Evolutionary conservation across 92 coral and sea anemone genomes (phyloP).

Genomic region (Palythoa heliodiscus): DNA sequence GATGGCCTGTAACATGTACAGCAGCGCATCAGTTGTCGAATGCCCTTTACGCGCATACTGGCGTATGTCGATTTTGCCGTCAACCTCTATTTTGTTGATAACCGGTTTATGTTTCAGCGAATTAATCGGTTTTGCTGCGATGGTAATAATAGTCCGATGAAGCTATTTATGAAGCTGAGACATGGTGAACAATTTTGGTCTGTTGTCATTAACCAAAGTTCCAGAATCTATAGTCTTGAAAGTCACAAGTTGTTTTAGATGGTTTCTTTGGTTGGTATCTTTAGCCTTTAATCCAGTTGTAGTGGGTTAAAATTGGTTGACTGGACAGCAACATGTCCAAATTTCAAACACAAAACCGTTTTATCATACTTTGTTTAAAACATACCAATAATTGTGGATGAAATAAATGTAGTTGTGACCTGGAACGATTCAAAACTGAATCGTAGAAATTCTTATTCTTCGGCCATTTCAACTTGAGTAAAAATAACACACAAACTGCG

Average conservation of each 20-base stretch:
- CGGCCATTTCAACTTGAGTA: too few species aligned
- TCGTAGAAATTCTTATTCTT: too few species aligned
- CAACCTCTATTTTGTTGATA: conserved; percentile 34
- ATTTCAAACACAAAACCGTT: too few species aligned
- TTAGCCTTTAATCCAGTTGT: conserved; percentile 42
- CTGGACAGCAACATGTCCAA: conserved; percentile 22
- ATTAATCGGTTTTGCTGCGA: conserved; percentile 49
- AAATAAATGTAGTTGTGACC: too few species aligned
- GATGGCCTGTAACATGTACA: conserved; percentile 46
- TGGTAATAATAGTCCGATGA: conserved; percentile 55
- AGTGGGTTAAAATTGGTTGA: conserved; percentile 55
- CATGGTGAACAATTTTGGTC: conserved; percentile 41
- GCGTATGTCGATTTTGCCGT: conserved; percentile 37
- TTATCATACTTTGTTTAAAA: too few species aligned
- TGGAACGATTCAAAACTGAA: too few species aligned
- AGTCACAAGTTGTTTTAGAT: conserved; percentile 50
- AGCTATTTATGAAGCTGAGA: conserved; percentile 45
- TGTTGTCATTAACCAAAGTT: conserved; percentile 45
- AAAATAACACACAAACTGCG: too few species aligned
- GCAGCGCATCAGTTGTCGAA: conserved; percentile 30
- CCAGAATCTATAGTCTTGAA: conserved; percentile 51
- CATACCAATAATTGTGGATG: too few species aligned
- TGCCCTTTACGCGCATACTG: conserved; percentile 46
- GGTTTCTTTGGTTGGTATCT: conserved; percentile 15
- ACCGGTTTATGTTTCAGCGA: not conserved